phyloP scores from a whole-genome alignment of 2,797 vertebrate species.

The Cetoscarus ocellatus region DNA sequence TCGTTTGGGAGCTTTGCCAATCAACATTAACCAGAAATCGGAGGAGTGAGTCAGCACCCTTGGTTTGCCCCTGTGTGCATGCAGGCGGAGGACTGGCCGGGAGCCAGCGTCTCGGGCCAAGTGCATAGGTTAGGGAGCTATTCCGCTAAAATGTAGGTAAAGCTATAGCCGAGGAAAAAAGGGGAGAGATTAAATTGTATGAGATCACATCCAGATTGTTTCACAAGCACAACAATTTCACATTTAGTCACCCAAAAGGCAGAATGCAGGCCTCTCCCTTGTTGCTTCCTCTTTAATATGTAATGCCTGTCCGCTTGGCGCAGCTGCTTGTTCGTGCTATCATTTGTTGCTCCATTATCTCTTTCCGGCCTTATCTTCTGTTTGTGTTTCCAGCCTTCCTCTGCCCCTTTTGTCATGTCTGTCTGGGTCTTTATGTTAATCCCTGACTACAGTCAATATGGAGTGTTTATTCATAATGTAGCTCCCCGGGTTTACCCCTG shows the following conservation, averaged over 20 bases:
- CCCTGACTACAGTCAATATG: constrained; percentile 32
- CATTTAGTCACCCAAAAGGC: not conserved
- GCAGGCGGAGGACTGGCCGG: constrained; percentile 17
- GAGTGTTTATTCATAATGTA: constrained; percentile 22
- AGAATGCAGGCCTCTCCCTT: not conserved
- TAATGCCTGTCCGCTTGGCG: not conserved
- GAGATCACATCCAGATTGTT: not conserved
- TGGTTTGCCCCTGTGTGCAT: constrained; percentile 26
- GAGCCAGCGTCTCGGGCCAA: constrained; percentile 18
- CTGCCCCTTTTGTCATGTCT: constrained; percentile 38
- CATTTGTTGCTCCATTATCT: constrained; percentile 40
- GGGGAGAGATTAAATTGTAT: not conserved
- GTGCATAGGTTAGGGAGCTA: not conserved
- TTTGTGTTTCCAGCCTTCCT: constrained; percentile 43
- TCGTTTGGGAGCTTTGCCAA: constrained; percentile 25
- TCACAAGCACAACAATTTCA: not conserved
- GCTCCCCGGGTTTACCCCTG: constrained; percentile 25
- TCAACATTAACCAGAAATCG: constrained; percentile 9
- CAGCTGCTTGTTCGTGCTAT: constrained; percentile 29
- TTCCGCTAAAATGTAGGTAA: not conserved
- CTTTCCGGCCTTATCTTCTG: constrained; percentile 38
- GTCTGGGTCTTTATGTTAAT: constrained; percentile 50
- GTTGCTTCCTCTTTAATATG: not conserved
- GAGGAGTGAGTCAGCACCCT: constrained; percentile 25
- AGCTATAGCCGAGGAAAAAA: not conserved